Evolutionary conservation across 2,888 invertebrate genomes (phyloP).

Genomic region (Rotaria sp.): DNA sequence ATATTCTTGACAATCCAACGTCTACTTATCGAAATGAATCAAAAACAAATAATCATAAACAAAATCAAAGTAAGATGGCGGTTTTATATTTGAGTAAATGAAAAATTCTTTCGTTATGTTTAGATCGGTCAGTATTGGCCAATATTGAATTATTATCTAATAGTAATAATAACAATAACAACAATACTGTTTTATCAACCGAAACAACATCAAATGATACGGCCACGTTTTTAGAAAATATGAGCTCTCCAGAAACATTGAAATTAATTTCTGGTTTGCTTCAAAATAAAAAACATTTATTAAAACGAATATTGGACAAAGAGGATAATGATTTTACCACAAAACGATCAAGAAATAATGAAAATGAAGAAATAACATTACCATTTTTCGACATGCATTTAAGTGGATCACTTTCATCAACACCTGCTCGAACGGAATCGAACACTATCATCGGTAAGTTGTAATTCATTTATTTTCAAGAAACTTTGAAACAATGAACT

Average conservation of each 20-base stretch:
- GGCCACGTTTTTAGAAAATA: not conserved
- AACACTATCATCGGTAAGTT: not conserved
- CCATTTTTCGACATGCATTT: not conserved
- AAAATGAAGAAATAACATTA: not conserved
- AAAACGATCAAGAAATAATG: not conserved
- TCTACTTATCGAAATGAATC: slow-evolving; percentile 6
- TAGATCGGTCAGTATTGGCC: not conserved
- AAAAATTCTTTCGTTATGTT: not conserved
- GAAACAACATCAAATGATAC: not conserved
- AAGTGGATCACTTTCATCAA: not conserved
- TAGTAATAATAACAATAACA: not conserved
- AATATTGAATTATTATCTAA: too few relatives aligned
- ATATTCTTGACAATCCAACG: not conserved
- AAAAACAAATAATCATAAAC: not conserved
- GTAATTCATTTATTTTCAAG: not conserved
- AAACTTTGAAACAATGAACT: not conserved
- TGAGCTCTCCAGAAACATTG: not conserved
- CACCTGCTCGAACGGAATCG: not conserved
- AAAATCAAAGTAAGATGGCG: not conserved
- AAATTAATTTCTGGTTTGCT: not conserved
- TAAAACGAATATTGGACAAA: not conserved
- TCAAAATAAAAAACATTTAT: not conserved
- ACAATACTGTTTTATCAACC: not conserved
- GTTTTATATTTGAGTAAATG: not conserved
- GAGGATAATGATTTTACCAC: not conserved